A percentile compares a stretch with the other conserved stretches of the same genome.
These are phyloP conservation scores for Limnodromus scolopaceus DNA, from an alignment of 2,797 vertebrate species.

Conservation along the genomic window DNA sequence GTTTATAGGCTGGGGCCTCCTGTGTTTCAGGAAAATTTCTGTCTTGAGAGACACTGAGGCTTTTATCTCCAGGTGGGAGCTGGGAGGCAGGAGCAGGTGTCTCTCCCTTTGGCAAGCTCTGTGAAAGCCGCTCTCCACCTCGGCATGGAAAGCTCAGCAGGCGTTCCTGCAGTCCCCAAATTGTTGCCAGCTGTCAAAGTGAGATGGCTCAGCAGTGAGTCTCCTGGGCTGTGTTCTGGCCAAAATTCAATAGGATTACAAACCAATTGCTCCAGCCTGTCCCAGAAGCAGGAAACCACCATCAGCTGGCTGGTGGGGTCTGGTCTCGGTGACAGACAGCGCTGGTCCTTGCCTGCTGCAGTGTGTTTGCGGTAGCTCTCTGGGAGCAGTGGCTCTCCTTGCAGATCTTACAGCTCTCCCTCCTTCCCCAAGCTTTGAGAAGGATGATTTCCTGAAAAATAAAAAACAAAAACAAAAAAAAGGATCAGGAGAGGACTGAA, in stretches of 20 bases:
- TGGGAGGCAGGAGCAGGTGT: conserved; percentile 40
- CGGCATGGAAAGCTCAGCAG: neutral
- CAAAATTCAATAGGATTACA: conserved; percentile 35
- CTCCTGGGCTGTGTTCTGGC: neutral
- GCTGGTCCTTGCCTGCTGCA: neutral
- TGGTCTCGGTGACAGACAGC: neutral
- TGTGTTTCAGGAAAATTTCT: neutral
- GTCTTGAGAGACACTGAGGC: fast-evolving
- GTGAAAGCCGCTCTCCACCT: neutral
- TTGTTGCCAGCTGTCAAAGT: conserved; percentile 20
- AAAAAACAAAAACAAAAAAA: neutral
- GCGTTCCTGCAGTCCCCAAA: neutral
- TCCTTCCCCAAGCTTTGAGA: neutral
- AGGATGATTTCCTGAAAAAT: neutral
- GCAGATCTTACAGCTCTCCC: neutral
- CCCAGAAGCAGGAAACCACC: conserved; percentile 37
- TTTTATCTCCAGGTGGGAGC: neutral
- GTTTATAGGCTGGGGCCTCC: neutral
- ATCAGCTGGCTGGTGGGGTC: neutral
- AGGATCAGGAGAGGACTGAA: neutral
- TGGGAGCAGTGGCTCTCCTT: neutral
- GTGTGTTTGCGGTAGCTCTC: neutral
- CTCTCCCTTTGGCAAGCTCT: neutral
- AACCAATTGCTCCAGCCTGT: conserved; percentile 1
- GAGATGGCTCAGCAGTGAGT: neutral